phyloP scores from a whole-genome alignment of 2,113 vertebrate genomes.

The Merops nubicus region DNA sequence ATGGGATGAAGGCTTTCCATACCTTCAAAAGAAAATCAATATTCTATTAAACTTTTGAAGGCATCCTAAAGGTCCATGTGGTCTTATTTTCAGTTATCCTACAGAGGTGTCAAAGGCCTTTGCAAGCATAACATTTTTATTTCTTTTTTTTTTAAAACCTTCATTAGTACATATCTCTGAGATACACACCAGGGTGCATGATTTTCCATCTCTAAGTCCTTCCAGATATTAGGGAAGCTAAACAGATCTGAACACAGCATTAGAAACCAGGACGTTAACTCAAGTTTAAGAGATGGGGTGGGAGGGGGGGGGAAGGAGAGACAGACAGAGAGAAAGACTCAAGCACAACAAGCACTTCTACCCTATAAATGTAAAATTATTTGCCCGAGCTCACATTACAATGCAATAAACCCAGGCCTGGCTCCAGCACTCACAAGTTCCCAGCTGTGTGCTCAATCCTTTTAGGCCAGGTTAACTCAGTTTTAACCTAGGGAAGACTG shows the following conservation, averaged over 20 bases:
- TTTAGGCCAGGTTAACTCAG: neutral
- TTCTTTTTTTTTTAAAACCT: neutral
- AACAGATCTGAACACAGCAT: neutral
- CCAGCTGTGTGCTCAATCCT: neutral
- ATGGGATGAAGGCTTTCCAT: neutral
- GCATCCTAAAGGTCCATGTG: neutral
- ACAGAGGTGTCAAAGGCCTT: neutral
- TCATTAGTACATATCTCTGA: neutral
- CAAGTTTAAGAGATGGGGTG: neutral
- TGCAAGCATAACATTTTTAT: neutral
- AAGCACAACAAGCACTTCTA: neutral
- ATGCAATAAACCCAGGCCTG: neutral
- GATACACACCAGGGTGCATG: neutral
- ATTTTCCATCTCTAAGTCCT: neutral
- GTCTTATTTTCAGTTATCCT: neutral
- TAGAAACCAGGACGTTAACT: neutral
- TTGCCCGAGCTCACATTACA: neutral
- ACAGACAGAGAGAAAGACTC: neutral
- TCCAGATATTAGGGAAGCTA: neutral
- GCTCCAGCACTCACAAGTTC: neutral
- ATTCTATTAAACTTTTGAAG: neutral
- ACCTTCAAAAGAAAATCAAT: neutral
- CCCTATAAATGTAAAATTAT: neutral
- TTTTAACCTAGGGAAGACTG: conserved; percentile 16
- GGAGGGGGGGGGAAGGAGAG: accelerated